These are phyloP conservation scores for Eonycteris spelaea DNA, from an alignment of 2,113 vertebrate species.

Conservation along the genomic window DNA sequence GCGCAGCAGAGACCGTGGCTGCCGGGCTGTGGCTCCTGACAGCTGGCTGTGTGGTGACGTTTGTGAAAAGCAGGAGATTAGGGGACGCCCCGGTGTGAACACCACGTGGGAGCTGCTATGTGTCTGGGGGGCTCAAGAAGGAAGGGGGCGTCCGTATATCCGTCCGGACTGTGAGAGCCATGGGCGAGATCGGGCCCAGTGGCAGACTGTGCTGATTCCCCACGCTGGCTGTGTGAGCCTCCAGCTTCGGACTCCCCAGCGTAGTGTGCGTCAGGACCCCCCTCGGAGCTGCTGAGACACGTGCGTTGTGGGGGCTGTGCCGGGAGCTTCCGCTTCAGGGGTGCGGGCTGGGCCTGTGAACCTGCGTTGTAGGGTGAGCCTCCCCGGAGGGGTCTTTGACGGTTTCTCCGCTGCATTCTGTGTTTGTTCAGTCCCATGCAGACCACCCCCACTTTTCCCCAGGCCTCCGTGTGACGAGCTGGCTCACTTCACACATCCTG, in stretches of 20 bases:
- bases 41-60: accelerated
- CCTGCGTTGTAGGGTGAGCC: not conserved
- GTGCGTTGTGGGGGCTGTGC: not conserved
- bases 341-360: not conserved
- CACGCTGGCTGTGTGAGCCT: not conserved
- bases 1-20: accelerated
- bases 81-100: not conserved
- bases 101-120: accelerated
- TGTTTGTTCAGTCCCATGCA: not conserved
- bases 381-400: not conserved
- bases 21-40: not conserved
- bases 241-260: too few relatives aligned
- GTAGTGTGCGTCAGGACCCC: accelerated
- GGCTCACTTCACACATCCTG: not conserved
- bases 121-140: not conserved
- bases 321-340: not conserved
- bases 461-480: not conserved
- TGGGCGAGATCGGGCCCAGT: too few relatives aligned
- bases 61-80: not conserved
- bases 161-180: not conserved
- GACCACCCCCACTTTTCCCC: accelerated
- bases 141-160: not conserved
- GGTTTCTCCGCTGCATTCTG: not conserved
- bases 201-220: too few relatives aligned
- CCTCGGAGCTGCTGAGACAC: not conserved